Base-by-base conservation (phyloP, 2,888 invertebrate species). In the Plemyria rubiginata region DNA sequence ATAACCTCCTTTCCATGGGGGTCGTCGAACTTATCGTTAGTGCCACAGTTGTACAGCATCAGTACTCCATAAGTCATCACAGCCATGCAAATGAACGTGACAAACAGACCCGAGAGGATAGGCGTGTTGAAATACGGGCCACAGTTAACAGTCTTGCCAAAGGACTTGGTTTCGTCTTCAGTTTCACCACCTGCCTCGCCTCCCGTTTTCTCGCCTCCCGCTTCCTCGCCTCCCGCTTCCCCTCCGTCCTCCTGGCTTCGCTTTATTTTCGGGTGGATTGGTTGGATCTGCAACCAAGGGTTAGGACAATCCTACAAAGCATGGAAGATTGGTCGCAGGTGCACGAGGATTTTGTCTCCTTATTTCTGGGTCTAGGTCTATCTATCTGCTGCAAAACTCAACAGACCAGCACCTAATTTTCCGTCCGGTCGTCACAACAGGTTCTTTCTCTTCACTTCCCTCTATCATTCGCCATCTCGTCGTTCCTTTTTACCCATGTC, bases 11-110 rank as follows among this genome's bases (percentile, higher is more conserved):
- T 84, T 0, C 76, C 74, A 1, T 82, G 71, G 0, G 83, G 77
- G 38, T 88, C 88, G 3, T 88, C 88, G 41, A 67, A 85, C 8
- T 74, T 79, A 54, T 80, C 72, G 43, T 85, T 84, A 0, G 72
- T 7, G 0, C 60, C 51, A 16, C 81, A 77, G 36, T 79, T 78
- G 11, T 64, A 71, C 2, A 88, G 7, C 0, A 66, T 57, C 0
- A 68, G 2, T 0, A 87, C 2, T 0, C 85, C 90, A 12, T 72
- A 80, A 0, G 66, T 32, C 0, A 80, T 29, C 2, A 87, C 81
- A 0, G 50, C 16, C 0, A 81, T 5, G 4, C 71, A 77, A 0
- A 87, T 38, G 0, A 65, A 62, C 0, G 74, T 53, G 0, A 87
- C 71, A 11, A 86, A 68, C 0, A 88, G 52, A 0, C 73, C 72